Conservation (phyloP, 2,113 vertebrate species). For the Neoarius graeffei region DNA sequence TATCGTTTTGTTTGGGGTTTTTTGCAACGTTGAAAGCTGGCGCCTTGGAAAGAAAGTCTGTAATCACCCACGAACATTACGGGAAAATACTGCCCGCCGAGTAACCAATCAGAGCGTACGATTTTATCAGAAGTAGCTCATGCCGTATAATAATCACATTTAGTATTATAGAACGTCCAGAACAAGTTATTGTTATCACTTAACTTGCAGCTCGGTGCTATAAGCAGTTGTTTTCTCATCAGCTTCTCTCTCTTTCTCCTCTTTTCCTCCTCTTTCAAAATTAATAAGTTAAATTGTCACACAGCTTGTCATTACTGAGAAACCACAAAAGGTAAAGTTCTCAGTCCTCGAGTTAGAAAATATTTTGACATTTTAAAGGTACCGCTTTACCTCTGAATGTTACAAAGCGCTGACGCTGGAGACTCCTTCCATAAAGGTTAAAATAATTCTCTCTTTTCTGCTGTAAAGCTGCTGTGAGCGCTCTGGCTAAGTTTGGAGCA, state of each 20-base stretch:
- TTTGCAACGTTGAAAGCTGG: too few relatives aligned
- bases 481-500: conserved; percentile 95
- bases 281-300: neutral
- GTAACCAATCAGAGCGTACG: too few relatives aligned
- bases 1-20: too few relatives aligned
- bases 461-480: conserved; percentile 88
- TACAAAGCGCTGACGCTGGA: neutral
- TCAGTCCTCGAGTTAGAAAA: too few relatives aligned
- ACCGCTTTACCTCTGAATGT: neutral
- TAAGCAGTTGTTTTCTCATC: neutral
- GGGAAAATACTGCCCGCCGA: too few relatives aligned
- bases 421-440: neutral
- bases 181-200: neutral
- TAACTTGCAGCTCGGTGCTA: neutral
- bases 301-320: neutral
- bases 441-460: neutral
- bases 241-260: neutral
- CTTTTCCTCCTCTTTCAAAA: too few relatives aligned
- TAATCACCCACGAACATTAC: too few relatives aligned
- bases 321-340: neutral
- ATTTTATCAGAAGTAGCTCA: too few relatives aligned
- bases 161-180: neutral
- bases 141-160: too few relatives aligned
- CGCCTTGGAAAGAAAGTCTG: too few relatives aligned
- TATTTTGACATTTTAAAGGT: neutral